Base-by-base conservation (phyloP, 2,113 vertebrate species). In the Phalacrocorax carbo region DNA sequence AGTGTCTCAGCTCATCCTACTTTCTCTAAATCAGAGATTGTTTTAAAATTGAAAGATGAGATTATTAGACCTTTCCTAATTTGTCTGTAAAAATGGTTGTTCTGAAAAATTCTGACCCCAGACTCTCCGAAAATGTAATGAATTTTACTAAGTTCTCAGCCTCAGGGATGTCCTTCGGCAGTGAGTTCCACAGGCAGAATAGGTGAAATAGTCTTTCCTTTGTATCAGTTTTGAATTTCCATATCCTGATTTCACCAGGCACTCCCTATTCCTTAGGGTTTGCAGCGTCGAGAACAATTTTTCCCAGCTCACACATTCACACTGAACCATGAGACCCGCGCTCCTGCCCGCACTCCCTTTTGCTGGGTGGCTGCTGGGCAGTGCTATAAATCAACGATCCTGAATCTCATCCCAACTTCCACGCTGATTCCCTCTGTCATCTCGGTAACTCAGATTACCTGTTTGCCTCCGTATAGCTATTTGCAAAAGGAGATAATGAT, bases 321-420 rank as follows among this genome's bases (percentile, higher is more conserved):
- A 20, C 3, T 0, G 7, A 60, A 32, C 18, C 2, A 5, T 0
- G 1, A 62, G 55, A 34, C 27, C 46, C 0, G 1, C 2, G 3
- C 25, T 75, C 5, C 69, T 32, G 30, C 32, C 40, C 0, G 0
- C 0, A 0, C 27, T 93, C 51, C 49, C 44, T 52, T 69, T 52
- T 40, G 19, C 40, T 40, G 60, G 17, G 62, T 4, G 62, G 40
- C 61, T 79, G 40, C 55, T 71, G 87, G 84, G 72, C 79, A 90
- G 51, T 0, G 7, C 11, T 51, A 19, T 23, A 38, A 68, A 80
- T 58, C 66, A 27, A 7, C 49, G 79, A 21, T 30, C 22, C 81
- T 4, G 30, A 92, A n/a, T 30, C 58, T 2, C 0, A 5, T 70
- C 54, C 89, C 15, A 54, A 16, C 60, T 82, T 60, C 73, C 79